phyloP scores from a whole-genome alignment of 1,140 invertebrate genomes.

The Gonioctena quinquepunctata region DNA sequence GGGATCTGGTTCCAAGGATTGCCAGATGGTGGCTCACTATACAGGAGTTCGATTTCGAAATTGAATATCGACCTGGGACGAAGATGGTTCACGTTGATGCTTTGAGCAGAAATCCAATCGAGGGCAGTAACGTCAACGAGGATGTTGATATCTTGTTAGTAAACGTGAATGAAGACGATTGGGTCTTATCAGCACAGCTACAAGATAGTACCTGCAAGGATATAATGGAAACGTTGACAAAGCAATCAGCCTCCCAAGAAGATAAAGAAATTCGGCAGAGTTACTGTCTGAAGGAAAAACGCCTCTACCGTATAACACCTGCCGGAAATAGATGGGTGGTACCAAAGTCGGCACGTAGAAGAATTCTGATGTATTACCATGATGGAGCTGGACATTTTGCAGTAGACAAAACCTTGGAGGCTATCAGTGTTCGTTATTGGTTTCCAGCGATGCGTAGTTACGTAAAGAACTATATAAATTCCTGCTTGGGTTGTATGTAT shows the following conservation, averaged over 20 bases:
- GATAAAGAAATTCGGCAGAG: not conserved
- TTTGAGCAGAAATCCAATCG: slow-evolving; percentile 27
- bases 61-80: slow-evolving; percentile 47
- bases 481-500: not conserved
- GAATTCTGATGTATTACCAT: slow-evolving; percentile 9
- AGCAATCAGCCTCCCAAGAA: not conserved
- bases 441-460: not conserved
- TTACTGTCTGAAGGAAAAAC: not conserved
- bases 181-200: not conserved
- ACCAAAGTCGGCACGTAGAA: not conserved
- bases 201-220: not conserved
- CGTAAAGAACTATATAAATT: not conserved
- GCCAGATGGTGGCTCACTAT: slow-evolving; percentile 50
- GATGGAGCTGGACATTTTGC: slow-evolving; percentile 19
- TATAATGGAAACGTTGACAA: not conserved
- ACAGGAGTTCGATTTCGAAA: slow-evolving; percentile 48
- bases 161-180: not conserved
- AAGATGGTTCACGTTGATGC: slow-evolving; percentile 44
- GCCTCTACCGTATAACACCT: slow-evolving; percentile 16
- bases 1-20: slow-evolving; percentile 42
- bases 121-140: not conserved
- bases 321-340: slow-evolving; percentile 8
- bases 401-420: not conserved
- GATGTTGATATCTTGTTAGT: no score
- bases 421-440: not conserved